These are phyloP conservation scores for Tupaia chinensis DNA, from an alignment of 2,113 vertebrate genomes.

Conservation along the genomic window DNA sequence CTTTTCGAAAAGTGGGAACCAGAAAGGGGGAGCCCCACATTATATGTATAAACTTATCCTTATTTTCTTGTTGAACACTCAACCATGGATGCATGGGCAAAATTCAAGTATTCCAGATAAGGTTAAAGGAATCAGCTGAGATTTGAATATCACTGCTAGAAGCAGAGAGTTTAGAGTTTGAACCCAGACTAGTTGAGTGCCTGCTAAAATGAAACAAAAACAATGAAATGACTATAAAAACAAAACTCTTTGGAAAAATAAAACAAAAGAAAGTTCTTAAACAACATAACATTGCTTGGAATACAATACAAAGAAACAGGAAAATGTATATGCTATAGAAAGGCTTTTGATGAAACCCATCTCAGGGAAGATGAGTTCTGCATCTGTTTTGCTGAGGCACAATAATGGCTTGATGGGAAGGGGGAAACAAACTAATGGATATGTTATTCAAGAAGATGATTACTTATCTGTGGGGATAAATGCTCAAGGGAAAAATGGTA, in stretches of 20 bases:
- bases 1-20: not conserved
- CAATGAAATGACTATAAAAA: not conserved
- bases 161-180: not conserved
- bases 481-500: not conserved
- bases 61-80: not conserved
- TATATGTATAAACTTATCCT: not conserved
- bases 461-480: not conserved
- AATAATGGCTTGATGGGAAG: not conserved
- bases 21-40: not conserved
- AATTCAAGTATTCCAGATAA: not conserved
- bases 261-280: not conserved
- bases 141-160: not conserved
- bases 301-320: not conserved
- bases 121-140: not conserved
- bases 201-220: not conserved
- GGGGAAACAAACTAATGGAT: not conserved
- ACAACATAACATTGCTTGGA: not conserved
- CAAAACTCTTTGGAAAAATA: not conserved
- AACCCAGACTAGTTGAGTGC: not conserved
- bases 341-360: not conserved
- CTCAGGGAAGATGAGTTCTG: slow-evolving; percentile 15
- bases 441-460: not conserved
- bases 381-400: not conserved
- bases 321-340: not conserved
- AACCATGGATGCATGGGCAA: not conserved